phyloP scores from a whole-genome alignment of 2,113 vertebrate genomes.

The Aythya baeri region DNA sequence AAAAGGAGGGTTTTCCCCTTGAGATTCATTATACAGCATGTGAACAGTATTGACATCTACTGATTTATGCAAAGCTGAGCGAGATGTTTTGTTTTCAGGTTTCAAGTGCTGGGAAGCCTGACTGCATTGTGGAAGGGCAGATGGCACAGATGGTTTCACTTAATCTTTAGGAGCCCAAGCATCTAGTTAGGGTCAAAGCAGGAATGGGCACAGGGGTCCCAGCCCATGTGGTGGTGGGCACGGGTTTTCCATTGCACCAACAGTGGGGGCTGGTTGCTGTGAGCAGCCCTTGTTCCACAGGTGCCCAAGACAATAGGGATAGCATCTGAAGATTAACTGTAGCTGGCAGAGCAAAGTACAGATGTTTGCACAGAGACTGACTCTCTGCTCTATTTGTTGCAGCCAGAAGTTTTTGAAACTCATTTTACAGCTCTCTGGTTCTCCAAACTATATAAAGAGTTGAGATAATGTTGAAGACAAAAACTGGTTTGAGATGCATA shows the following conservation, averaged over 20 bases:
- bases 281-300: background rate
- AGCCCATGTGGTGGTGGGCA: background rate
- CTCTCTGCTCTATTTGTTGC: background rate
- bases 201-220: background rate
- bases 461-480: background rate
- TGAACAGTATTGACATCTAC: slow-evolving; percentile 16
- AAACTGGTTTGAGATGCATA: background rate
- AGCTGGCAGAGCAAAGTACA: background rate
- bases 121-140: background rate
- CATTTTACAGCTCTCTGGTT: background rate
- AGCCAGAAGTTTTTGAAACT: background rate
- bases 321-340: background rate
- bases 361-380: background rate
- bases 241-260: background rate
- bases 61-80: background rate
- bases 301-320: background rate
- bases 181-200: background rate
- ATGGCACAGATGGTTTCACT: slow-evolving; percentile 37
- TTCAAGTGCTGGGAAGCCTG: background rate
- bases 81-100: background rate
- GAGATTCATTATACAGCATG: slow-evolving; percentile 18
- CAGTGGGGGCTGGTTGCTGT: background rate
- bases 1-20: background rate
- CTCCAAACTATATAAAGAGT: background rate
- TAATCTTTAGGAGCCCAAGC: background rate